Evolutionary conservation across 2,888 invertebrate species (phyloP).

Genomic region (Macrosoma leucophasiata): DNA sequence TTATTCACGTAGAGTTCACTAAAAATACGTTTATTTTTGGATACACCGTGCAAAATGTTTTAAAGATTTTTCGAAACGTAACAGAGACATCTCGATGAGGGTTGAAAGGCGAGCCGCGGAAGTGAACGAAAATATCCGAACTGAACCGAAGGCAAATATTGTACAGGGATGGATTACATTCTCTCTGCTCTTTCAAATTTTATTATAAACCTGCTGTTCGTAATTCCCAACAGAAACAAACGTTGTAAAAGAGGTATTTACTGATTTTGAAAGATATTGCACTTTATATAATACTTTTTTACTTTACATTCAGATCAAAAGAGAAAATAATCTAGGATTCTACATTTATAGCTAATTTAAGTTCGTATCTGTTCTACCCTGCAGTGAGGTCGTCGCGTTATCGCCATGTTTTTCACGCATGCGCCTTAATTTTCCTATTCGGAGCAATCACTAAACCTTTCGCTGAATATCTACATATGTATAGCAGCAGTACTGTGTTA

Average conservation of each 20-base stretch:
- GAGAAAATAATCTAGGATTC: too few species aligned
- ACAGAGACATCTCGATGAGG: conserved; percentile 59
- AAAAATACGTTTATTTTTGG: conserved; percentile 36
- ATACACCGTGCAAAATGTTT: conserved; percentile 42
- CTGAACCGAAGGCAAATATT: conserved; percentile 58
- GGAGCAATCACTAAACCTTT: conserved; percentile 64
- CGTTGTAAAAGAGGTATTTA: too few species aligned
- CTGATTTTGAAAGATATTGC: too few species aligned
- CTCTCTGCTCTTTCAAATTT: too few species aligned
- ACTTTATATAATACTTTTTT: too few species aligned
- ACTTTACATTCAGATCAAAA: too few species aligned
- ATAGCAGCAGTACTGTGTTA: conserved; percentile 12
- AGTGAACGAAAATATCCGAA: conserved; percentile 58
- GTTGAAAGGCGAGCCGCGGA: conserved; percentile 62
- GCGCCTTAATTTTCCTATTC: conserved; percentile 47
- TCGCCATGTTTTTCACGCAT: conserved; percentile 70
- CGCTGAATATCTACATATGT: conserved; percentile 23
- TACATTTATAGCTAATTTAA: conserved; percentile 17
- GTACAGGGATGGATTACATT: conserved; percentile 50
- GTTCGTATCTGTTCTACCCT: conserved; percentile 54
- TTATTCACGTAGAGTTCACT: conserved; percentile 45
- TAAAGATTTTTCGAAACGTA: conserved; percentile 61
- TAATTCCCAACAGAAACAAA: too few species aligned
- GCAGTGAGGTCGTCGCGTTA: conserved; percentile 52
- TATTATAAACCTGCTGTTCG: too few species aligned